Evolutionary conservation across 2,113 vertebrate genomes (phyloP).

Genomic region (Lycaon pictus): DNA sequence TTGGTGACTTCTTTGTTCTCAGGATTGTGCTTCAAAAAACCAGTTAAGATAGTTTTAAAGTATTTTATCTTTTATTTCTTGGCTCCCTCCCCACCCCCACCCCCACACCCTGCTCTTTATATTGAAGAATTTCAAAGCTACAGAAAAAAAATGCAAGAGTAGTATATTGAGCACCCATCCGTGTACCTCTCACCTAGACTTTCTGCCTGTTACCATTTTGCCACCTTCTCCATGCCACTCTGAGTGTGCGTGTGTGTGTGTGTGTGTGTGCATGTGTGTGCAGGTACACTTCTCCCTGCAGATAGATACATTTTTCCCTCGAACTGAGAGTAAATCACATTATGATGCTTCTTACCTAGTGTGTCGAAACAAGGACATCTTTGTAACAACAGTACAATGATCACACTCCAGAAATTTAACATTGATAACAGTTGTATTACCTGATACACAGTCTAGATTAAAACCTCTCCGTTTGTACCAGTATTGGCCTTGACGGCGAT

Average conservation of each 20-base stretch:
- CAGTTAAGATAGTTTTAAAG: neutral
- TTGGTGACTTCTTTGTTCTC: slow-evolving; percentile 75
- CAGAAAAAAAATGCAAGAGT: neutral
- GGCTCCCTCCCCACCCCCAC: neutral
- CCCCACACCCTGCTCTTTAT: neutral
- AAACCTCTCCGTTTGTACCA: neutral
- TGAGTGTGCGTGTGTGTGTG: too few species aligned
- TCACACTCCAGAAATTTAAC: neutral
- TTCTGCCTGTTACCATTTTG: neutral
- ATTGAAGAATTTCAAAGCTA: slow-evolving; percentile 39
- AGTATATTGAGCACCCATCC: neutral
- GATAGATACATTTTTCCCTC: neutral
- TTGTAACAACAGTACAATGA: neutral
- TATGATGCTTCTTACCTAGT: neutral
- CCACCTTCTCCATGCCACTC: neutral
- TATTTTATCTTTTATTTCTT: neutral
- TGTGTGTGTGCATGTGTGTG: too few species aligned
- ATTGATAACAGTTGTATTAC: neutral
- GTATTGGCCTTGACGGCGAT: neutral
- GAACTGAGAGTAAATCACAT: slow-evolving; percentile 24
- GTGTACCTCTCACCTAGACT: neutral
- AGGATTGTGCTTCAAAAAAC: slow-evolving; percentile 65
- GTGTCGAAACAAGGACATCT: neutral
- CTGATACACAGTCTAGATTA: neutral
- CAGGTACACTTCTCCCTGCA: neutral